These are phyloP conservation scores for Danio rerio DNA, from an alignment of 2,113 vertebrate genomes.

Conservation along the genomic window GRCz12tu NC_133190.1:28567001-28567500, in stretches of 20 bases:
- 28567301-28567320: neutral
- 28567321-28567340: neutral
- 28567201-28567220: neutral
- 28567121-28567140: neutral
- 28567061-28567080: neutral
- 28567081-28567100: neutral
- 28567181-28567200: neutral
- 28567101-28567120: neutral
- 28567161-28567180: constrained; percentile 23
- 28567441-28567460: constrained; percentile 37
- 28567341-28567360: neutral
- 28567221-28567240: neutral
- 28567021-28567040: neutral
- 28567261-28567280: constrained; percentile 11
- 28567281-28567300: neutral
- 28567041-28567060: constrained; percentile 1
- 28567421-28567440: constrained; percentile 18
- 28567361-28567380: neutral
- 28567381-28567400: constrained; percentile 28
- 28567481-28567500: constrained; percentile 17
- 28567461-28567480: constrained; percentile 19
- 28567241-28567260: neutral
- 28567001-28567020: constrained; percentile 7
- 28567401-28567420: neutral
- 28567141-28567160: constrained; percentile 10